phyloP scores from a whole-genome alignment of 2,113 vertebrate species.

The Phycodurus eques region DNA sequence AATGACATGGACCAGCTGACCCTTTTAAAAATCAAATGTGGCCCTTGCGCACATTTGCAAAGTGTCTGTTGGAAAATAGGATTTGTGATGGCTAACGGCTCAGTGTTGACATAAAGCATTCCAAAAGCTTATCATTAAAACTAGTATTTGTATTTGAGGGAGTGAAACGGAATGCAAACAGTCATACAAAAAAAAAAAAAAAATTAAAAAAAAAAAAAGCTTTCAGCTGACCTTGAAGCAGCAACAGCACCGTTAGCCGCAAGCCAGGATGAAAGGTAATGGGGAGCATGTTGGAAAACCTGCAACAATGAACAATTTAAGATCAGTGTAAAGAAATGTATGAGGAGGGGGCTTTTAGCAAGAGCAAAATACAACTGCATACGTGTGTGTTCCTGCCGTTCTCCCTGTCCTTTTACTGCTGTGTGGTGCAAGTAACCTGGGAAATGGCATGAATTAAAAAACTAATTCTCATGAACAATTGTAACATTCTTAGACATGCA shows the following conservation, averaged over 20 bases:
- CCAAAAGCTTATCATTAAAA: neutral
- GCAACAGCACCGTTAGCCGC: conserved; percentile 45
- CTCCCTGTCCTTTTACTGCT: neutral
- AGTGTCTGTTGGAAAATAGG: too few species aligned
- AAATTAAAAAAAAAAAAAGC: neutral
- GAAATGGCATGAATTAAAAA: neutral
- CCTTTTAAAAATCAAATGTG: too few species aligned
- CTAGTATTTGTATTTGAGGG: neutral
- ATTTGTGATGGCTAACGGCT: neutral
- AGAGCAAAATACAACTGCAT: neutral
- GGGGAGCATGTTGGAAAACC: conserved; percentile 58
- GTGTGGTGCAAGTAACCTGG: neutral
- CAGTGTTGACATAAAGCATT: neutral
- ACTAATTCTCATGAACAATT: neutral
- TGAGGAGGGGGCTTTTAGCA: neutral
- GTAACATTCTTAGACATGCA: neutral
- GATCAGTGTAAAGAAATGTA: neutral
- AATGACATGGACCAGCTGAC: too few species aligned
- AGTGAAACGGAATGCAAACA: conserved; percentile 11
- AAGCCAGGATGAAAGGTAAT: conserved; percentile 14
- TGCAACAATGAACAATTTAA: conserved; percentile 43
- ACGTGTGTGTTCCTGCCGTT: neutral
- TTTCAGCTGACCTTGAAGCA: conserved; percentile 67
- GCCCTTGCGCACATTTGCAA: too few species aligned
- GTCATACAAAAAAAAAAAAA: conserved; percentile 1